Evolutionary conservation across 2,888 invertebrate species (phyloP), one percentile per base, ranked within the genome.

Genomic region (Isoperla grammatica): DNA sequence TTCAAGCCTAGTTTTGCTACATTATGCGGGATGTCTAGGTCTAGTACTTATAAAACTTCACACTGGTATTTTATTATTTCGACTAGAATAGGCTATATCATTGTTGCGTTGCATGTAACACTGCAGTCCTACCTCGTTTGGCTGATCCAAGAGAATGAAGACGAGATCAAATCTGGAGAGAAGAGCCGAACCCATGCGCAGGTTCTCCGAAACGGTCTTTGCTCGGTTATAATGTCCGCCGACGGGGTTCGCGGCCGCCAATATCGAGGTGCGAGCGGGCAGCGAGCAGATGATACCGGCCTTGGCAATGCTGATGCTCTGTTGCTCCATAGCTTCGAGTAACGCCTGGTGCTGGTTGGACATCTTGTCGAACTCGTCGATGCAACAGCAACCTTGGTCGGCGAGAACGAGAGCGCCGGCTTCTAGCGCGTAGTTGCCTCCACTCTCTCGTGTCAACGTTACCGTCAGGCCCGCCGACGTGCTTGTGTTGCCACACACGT

Each of bases 351-450:
- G 88, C 70, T 90, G 88, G 12, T 76, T 75, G 2, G 81, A 78
- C 84, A 92, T 90, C 80, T 96, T 96, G 73, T 97, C 97, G 69
- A 97, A 90, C 75, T 97, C 96, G 73, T 97, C 97, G 48, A 97
- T 90, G 68, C 94, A 93, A 72, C 95, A 97, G 63, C 87, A 87
- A 0, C 96, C 96, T 67, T 84, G 85, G 72, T 92, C 90, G 15
- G 95, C 89, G 57, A 92, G 76, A 57, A 95, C 88, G 35, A 94
- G 73, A 6, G 91, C 91, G 1, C 93, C 96, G 0, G 95, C 93
- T 75, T 95, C 94, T 55, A 95, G 76, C 1, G 88, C 85, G 76
- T 85, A 90, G 72, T 88, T 93, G 1, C 85, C 81, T 59, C 88
- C 83, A 45, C 83, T 77, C 74, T 91, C 88, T 68, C 86, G 82